A percentile compares a stretch with the other conserved stretches of the same genome.
These are phyloP conservation scores for Platichthys stellatus DNA, from an alignment of 2,113 vertebrate species.

Conservation along the genomic window DNA sequence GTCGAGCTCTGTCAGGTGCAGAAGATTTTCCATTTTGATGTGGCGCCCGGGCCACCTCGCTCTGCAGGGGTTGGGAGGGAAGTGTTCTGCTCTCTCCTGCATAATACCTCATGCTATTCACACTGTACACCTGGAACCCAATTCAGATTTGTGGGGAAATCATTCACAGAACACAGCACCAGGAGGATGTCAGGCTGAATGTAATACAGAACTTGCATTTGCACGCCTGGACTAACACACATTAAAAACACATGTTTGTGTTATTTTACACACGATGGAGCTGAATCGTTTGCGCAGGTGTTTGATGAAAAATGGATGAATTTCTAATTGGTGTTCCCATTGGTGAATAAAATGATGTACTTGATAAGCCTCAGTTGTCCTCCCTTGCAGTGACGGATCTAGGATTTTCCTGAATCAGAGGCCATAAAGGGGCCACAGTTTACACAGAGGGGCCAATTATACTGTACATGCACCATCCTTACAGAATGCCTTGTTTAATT, in stretches of 20 bases:
- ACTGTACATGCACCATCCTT: too few species aligned
- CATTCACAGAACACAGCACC: slow-evolving; percentile 3
- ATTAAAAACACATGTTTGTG: not conserved
- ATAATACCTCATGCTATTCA: slow-evolving; percentile 46
- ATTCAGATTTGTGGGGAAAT: slow-evolving; percentile 24
- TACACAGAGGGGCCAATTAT: too few species aligned
- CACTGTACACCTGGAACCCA: slow-evolving; percentile 41
- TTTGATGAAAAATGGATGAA: too few species aligned
- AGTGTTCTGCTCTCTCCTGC: slow-evolving; percentile 21
- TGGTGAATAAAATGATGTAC: too few species aligned
- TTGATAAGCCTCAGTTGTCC: too few species aligned
- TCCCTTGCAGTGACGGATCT: too few species aligned
- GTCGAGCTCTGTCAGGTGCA: slow-evolving; percentile 66
- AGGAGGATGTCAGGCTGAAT: slow-evolving; percentile 1
- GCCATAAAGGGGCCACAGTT: too few species aligned
- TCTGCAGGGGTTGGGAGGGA: slow-evolving; percentile 38
- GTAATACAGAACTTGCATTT: not conserved
- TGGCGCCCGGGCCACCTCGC: slow-evolving; percentile 30
- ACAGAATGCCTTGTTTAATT: too few species aligned
- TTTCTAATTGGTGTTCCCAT: too few species aligned
- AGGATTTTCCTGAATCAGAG: too few species aligned
- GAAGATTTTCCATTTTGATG: slow-evolving; percentile 63
- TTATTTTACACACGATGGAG: too few species aligned
- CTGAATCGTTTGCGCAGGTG: not conserved
- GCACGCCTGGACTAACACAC: not conserved